phyloP scores from a whole-genome alignment of 2,888 invertebrate genomes.

The Hypercompe scribonia region DNA sequence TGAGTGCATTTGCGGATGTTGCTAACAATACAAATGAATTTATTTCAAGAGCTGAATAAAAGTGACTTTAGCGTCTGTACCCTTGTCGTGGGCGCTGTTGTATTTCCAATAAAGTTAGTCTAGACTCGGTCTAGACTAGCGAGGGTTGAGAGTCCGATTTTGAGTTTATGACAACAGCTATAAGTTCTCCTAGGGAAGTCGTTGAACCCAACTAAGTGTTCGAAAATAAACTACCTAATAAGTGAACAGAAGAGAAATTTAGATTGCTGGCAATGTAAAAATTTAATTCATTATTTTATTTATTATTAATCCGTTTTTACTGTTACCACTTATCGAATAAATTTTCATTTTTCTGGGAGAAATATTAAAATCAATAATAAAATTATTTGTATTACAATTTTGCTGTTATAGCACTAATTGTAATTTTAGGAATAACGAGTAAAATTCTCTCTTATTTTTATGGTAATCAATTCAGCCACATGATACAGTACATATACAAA shows the following conservation, averaged over 20 bases:
- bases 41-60: constrained; percentile 32
- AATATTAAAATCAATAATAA: too few relatives aligned
- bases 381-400: too few relatives aligned
- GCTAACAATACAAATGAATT: constrained; percentile 27
- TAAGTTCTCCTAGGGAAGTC: constrained; percentile 46
- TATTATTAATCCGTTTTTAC: neutral
- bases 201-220: constrained; percentile 18
- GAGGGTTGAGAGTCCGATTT: constrained; percentile 46
- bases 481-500: neutral
- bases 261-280: neutral
- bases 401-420: too few relatives aligned
- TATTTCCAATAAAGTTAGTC: constrained; percentile 69
- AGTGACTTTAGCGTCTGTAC: constrained; percentile 32
- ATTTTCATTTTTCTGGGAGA: neutral
- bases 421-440: neutral
- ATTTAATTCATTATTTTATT: neutral
- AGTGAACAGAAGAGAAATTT: neutral
- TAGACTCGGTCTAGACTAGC: constrained; percentile 80
- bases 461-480: neutral
- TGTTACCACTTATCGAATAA: too few relatives aligned
- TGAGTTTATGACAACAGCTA: constrained; percentile 47
- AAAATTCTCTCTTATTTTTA: neutral
- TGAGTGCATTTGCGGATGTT: constrained; percentile 22
- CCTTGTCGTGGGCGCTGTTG: constrained; percentile 43
- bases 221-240: neutral